Evolutionary conservation across 2,888 invertebrate species (phyloP), one percentile per base, ranked within the genome.

Genomic region (Chrysolina oricalcia): DNA sequence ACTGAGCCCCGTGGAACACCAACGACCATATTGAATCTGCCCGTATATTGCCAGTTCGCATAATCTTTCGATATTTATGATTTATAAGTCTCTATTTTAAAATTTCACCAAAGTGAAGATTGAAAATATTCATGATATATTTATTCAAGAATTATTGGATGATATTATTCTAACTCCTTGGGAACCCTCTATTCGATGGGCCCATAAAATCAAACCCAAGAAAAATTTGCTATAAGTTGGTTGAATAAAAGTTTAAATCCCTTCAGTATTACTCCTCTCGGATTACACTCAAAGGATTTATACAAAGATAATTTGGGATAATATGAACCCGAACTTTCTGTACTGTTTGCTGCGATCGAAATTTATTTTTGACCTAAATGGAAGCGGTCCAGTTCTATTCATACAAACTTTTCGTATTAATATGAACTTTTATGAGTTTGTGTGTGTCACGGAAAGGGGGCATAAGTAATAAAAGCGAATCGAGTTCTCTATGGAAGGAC

Each of bases 351-450:
- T 15, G 53, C 11, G 21, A 40, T 68, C 68, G 56, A 17, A 68
- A 68, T 68, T 68, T 53, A 68, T 68, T 68, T 68, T 68, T 35
- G 21, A 19, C 68, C 40, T 21, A 56, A 68, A 68, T 68, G 68
- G 21, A 13, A 53, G 68, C 68, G 40, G 68, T 68, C 53, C 68
- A 27, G 43, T 53, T 41, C 53, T 53, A 68, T 53, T 68, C 53
- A 53, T 53, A 41, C 40, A 68, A 68, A 68, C 68, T 68, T 68
- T 68, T 53, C 68, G 56, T 68, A 68, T 68, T 53, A 68, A 68
- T 68, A 68, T 68, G 35, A 53, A 68, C 68, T 68, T 68, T 68
- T 53, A 50, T 68, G 68, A 68, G 68, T 68, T 68, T 40, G 68
- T 19, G 41, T 35, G 41, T 35, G 68, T 68, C 68, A 40, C 68